These are phyloP conservation scores for Aphis gossypii DNA, from an alignment of 1,140 invertebrate species.

Conservation along the genomic window DNA sequence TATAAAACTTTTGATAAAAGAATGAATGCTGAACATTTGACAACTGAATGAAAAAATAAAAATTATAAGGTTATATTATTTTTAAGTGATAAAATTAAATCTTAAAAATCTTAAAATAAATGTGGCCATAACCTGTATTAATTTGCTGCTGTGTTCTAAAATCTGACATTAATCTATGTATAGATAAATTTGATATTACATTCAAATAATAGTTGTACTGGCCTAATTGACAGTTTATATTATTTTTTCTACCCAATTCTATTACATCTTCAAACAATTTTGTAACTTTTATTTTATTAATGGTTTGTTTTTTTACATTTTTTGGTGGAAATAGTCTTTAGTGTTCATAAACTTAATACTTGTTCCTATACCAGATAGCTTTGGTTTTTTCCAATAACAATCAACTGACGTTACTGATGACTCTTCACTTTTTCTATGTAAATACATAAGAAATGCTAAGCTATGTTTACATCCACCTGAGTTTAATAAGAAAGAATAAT, in stretches of 20 bases:
- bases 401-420: not conserved
- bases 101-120: not conserved
- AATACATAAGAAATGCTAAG: not conserved
- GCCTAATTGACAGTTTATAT: not conserved
- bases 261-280: not conserved
- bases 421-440: conserved; percentile 23
- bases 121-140: not conserved
- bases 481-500: no score
- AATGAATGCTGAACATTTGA: not conserved
- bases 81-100: not conserved
- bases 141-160: not conserved
- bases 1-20: not conserved
- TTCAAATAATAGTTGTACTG: not conserved
- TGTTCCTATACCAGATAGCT: conserved; percentile 9
- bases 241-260: not conserved
- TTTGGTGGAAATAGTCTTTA: conserved; percentile 20
- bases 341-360: conserved; percentile 17
- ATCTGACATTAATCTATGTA: not conserved
- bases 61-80: not conserved
- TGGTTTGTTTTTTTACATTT: not conserved
- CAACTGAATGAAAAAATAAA: not conserved
- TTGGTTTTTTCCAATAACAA: conserved; percentile 19
- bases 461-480: not conserved
- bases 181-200: not conserved
- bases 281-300: not conserved